A percentile compares a stretch with the other conserved stretches of the same genome.
Evolutionary conservation across 2,888 invertebrate genomes (phyloP).

Genomic region (Phalera bucephala): DNA sequence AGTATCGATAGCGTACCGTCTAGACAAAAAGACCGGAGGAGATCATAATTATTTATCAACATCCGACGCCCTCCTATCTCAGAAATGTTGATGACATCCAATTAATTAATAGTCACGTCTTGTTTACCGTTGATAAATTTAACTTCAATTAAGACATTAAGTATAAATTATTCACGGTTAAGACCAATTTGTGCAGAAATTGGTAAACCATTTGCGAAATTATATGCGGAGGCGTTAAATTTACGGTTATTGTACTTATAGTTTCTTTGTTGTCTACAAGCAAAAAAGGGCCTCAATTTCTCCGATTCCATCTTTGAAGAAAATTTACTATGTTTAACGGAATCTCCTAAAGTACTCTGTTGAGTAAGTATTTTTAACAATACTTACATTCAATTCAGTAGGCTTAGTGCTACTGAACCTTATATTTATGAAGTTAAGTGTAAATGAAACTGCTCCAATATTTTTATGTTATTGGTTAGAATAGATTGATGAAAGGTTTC

Average conservation of each 20-base stretch:
- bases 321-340: constrained; percentile 10
- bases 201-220: constrained; percentile 13
- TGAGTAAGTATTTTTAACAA: too few relatives aligned
- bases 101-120: constrained; percentile 5
- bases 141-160: constrained; percentile 9
- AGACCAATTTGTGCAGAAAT: constrained; percentile 13
- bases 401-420: too few relatives aligned
- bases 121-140: constrained; percentile 5
- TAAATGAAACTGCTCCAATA: too few relatives aligned
- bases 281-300: constrained; percentile 13
- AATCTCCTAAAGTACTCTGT: constrained; percentile 3
- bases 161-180: constrained; percentile 4
- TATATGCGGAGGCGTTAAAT: constrained; percentile 17
- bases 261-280: constrained; percentile 15
- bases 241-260: constrained; percentile 22
- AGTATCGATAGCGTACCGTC: too few relatives aligned
- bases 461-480: too few relatives aligned
- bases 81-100: neutral
- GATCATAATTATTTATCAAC: neutral
- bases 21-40: too few relatives aligned
- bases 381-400: too few relatives aligned
- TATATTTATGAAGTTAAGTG: too few relatives aligned
- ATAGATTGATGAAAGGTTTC: neutral
- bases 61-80: neutral
- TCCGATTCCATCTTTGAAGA: constrained; percentile 10